Evolutionary conservation across 2,113 vertebrate genomes (phyloP).

Genomic region (Rhea americana): DNA sequence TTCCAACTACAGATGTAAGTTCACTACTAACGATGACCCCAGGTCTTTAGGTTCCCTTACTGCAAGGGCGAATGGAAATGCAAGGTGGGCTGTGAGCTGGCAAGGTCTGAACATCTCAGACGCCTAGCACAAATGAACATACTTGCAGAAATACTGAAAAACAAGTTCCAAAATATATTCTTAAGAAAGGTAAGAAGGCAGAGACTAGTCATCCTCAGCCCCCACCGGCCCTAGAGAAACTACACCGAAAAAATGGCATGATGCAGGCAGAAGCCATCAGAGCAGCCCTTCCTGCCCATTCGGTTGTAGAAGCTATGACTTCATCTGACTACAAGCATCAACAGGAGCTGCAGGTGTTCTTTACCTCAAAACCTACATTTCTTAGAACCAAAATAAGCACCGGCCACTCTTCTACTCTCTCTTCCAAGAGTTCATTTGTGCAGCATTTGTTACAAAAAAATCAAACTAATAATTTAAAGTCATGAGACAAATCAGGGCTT

Average conservation of each 20-base stretch:
- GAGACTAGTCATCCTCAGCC: not conserved
- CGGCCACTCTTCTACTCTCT: not conserved
- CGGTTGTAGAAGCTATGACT: not conserved
- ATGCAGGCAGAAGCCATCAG: not conserved
- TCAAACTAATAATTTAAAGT: not conserved
- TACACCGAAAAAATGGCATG: not conserved
- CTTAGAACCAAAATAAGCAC: not conserved
- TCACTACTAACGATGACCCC: not conserved
- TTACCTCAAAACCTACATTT: not conserved
- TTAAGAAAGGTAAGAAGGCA: not conserved
- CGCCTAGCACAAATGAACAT: not conserved
- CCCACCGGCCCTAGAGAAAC: not conserved
- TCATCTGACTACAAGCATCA: not conserved
- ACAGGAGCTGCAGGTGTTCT: not conserved
- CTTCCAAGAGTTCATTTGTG: not conserved
- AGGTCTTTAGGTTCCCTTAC: not conserved
- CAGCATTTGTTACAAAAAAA: not conserved
- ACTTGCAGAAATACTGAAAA: not conserved
- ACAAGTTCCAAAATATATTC: not conserved
- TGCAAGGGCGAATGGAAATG: not conserved
- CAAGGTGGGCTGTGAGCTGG: not conserved
- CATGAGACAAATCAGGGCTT: not conserved
- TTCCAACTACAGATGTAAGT: not conserved
- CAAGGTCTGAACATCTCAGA: not conserved
- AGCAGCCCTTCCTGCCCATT: fast-evolving